These are phyloP conservation scores for Trematocara variabile DNA, from an alignment of 2,113 vertebrate species.

Conservation along the genomic window DNA sequence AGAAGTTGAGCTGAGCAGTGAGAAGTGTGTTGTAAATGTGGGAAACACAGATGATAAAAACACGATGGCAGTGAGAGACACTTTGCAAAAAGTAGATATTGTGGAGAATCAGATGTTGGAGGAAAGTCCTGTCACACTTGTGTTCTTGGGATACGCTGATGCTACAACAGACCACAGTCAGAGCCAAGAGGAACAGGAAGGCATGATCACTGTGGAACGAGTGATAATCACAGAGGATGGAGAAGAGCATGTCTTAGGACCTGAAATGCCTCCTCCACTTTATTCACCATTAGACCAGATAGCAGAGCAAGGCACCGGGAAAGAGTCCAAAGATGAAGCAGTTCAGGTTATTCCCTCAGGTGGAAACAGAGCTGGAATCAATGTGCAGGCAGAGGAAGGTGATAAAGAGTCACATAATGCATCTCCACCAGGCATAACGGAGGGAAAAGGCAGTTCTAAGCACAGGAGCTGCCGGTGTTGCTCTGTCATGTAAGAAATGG, in stretches of 20 bases:
- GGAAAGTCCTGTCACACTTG: conserved; percentile 59
- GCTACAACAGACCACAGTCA: neutral
- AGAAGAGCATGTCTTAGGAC: conserved; percentile 26
- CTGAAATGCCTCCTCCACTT: neutral
- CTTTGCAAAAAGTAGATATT: neutral
- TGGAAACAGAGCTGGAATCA: neutral
- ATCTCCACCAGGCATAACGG: neutral
- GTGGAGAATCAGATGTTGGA: conserved; percentile 26
- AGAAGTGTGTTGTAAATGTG: neutral
- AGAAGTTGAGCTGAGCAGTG: neutral
- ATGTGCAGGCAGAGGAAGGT: neutral
- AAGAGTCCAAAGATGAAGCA: neutral
- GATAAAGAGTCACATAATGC: neutral
- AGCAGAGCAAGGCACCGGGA: neutral
- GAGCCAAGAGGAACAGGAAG: conserved; percentile 4
- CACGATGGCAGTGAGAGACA: neutral
- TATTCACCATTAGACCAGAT: neutral
- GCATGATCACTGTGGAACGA: conserved; percentile 57
- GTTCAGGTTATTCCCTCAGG: conserved; percentile 45
- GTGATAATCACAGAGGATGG: conserved; percentile 63
- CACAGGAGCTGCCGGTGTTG: conserved; percentile 68
- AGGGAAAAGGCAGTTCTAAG: conserved; percentile 21
- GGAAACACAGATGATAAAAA: neutral
- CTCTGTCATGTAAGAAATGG: conserved; percentile 62
- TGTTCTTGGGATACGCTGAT: conserved; percentile 66